phyloP scores from a whole-genome alignment of 1,140 invertebrate species.

The Danaus plexippus region DNA sequence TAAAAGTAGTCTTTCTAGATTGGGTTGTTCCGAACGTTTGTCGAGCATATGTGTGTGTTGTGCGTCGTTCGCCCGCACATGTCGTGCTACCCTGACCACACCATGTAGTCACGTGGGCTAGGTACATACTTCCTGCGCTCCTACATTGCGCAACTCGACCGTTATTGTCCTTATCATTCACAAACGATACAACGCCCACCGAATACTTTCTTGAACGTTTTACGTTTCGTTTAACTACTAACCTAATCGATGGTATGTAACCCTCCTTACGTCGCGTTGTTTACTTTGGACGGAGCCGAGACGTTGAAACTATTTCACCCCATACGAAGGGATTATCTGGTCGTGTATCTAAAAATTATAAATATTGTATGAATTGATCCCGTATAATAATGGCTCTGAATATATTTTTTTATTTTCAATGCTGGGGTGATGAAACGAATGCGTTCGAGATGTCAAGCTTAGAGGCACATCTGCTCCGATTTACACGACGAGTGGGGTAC shows the following conservation, averaged over 20 bases:
- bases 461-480: conserved; percentile 62
- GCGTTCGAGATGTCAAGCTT: conserved; percentile 42
- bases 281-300: too few species aligned
- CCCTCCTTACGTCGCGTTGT: too few species aligned
- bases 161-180: conserved; percentile 33
- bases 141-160: conserved; percentile 45
- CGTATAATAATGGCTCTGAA: conserved; percentile 38
- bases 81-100: conserved; percentile 29
- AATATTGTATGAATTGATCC: conserved; percentile 42
- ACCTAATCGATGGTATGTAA: conserved; percentile 6
- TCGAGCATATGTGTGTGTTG: conserved; percentile 32
- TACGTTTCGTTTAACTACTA: conserved; percentile 8
- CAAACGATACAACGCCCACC: conserved; percentile 23
- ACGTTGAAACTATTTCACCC: conserved; percentile 2
- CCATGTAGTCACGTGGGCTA: conserved; percentile 50
- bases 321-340: neutral
- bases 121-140: conserved; percentile 47
- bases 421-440: conserved; percentile 36
- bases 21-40: conserved; percentile 11
- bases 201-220: conserved; percentile 5
- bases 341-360: conserved; percentile 25
- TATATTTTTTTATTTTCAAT: conserved; percentile 17
- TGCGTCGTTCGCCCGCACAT: conserved; percentile 30
- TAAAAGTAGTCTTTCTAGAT: conserved; percentile 28
- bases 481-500: conserved; percentile 34